Percentiles rank a stretch among this genome's conserved stretches.
These are phyloP conservation scores for Menura novaehollandiae DNA, from an alignment of 2,113 vertebrate genomes.

Conservation along the genomic window DNA sequence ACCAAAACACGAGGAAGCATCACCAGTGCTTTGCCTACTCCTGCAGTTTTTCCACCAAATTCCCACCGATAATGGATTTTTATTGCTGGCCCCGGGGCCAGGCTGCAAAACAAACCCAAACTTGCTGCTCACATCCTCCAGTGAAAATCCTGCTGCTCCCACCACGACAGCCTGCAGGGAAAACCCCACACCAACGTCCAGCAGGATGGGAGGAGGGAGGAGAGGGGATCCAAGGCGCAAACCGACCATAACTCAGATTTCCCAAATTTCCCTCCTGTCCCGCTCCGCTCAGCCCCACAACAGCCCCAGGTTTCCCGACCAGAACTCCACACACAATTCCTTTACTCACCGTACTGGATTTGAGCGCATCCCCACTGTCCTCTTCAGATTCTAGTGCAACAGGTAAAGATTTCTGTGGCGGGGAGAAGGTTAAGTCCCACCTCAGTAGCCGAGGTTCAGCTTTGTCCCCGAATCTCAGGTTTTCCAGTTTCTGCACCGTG, in stretches of 20 bases:
- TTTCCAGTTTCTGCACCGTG: constrained; percentile 95
- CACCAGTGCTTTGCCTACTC: not conserved
- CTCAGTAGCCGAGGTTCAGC: constrained; percentile 90
- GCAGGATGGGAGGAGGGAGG: not conserved
- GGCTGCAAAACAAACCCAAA: not conserved
- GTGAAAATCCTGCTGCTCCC: not conserved
- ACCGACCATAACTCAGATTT: fast-evolving
- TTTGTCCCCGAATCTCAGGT: constrained; percentile 89
- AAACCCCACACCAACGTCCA: not conserved
- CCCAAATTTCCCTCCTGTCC: not conserved
- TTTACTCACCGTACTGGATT: constrained; percentile 90
- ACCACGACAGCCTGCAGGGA: not conserved
- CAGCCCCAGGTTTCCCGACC: not conserved
- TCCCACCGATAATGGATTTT: not conserved
- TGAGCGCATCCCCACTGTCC: constrained; percentile 84
- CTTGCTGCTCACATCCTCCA: not conserved
- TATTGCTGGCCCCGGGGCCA: not conserved
- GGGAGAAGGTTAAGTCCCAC: constrained; percentile 94
- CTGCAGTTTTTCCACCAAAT: not conserved
- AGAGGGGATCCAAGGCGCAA: not conserved
- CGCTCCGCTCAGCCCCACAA: fast-evolving
- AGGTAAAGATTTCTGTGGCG: constrained; percentile 89
- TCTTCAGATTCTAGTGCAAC: constrained; percentile 91
- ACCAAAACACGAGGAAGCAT: not conserved
- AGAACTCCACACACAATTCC: not conserved